Evolutionary conservation across 1,140 invertebrate species (phyloP).

Genomic region (Caenorhabditis briggsae): DNA sequence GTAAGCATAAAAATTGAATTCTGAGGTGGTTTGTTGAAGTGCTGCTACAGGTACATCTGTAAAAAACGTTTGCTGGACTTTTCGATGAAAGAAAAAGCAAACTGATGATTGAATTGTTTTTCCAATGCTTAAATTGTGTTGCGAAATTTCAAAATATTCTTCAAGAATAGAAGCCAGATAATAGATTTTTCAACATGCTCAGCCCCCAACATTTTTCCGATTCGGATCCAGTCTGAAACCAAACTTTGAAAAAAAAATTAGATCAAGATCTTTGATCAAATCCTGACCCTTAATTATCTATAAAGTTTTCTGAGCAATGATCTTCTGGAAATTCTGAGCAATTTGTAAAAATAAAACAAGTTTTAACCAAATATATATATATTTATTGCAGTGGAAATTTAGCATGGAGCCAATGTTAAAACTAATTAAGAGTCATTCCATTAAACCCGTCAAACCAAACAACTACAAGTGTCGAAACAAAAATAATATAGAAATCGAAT

Average conservation of each 20-base stretch:
- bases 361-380: conserved; percentile 13
- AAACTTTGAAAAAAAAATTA: conserved; percentile 1
- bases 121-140: no score
- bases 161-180: no score
- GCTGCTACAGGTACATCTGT: no score
- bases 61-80: no score
- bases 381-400: background rate
- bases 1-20: no score
- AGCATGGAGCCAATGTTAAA: background rate
- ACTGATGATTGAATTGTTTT: no score
- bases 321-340: background rate
- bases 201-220: background rate
- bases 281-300: background rate
- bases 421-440: background rate
- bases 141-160: no score
- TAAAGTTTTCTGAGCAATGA: no score
- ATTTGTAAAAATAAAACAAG: background rate
- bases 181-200: no score
- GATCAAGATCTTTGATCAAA: background rate
- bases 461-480: conserved; percentile 9
- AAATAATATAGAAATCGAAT: background rate
- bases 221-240: background rate
- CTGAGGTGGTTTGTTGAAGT: no score
- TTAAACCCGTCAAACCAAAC: conserved; percentile 3
- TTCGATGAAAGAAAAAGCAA: no score